phyloP scores from a whole-genome alignment of 1,140 invertebrate genomes.

The Macrobrachium nipponense region DNA sequence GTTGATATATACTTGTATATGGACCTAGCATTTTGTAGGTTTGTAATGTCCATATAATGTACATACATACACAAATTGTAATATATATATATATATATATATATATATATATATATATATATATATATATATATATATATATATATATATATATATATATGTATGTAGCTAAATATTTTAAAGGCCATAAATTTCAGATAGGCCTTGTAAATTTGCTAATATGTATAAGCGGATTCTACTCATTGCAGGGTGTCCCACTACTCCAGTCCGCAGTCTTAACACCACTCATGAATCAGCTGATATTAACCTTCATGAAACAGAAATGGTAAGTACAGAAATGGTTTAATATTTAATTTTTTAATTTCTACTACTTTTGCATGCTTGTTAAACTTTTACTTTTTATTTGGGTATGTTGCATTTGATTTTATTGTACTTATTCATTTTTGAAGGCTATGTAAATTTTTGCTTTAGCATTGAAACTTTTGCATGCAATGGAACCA shows the following conservation, averaged over 20 bases:
- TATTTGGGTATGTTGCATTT: slow-evolving; percentile 1
- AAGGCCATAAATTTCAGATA: too few species aligned
- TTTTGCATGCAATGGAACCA: too few species aligned
- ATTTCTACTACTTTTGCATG: not conserved
- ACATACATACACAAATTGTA: too few species aligned
- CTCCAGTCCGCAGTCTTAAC: slow-evolving; percentile 67
- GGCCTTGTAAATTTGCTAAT: too few species aligned
- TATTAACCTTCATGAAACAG: slow-evolving; percentile 64
- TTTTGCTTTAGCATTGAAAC: not conserved
- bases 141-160: too few species aligned
- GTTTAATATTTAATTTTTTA: not conserved
- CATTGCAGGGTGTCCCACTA: slow-evolving; percentile 67
- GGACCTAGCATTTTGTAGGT: too few species aligned
- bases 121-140: too few species aligned
- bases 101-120: too few species aligned
- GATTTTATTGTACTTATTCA: not conserved
- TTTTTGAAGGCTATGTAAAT: not conserved
- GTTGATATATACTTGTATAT: too few species aligned
- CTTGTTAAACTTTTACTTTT: slow-evolving; percentile 5
- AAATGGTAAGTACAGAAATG: slow-evolving; percentile 65
- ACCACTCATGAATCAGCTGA: slow-evolving; percentile 65
- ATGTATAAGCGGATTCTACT: not conserved
- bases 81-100: too few species aligned
- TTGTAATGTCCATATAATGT: too few species aligned
- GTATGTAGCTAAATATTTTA: too few species aligned